phyloP scores from a whole-genome alignment of 2,797 vertebrate species.

The Psittacula echo region DNA sequence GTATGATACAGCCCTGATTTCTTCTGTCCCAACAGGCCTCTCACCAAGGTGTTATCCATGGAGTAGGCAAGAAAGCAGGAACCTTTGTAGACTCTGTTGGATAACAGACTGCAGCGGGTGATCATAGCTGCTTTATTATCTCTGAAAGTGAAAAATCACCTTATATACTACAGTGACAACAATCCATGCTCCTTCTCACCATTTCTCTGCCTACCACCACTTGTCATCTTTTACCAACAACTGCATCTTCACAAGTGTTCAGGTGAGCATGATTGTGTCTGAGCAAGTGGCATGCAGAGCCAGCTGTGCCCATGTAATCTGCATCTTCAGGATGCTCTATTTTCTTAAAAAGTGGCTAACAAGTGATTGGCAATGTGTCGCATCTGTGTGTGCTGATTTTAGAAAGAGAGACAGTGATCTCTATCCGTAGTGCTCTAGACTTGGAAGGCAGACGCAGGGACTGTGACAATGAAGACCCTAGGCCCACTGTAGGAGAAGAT shows the following conservation, averaged over 20 bases:
- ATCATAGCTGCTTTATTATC: background rate
- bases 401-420: background rate
- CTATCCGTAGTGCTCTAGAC: background rate
- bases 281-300: rapidly evolving
- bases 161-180: background rate
- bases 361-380: background rate
- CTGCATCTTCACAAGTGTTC: background rate
- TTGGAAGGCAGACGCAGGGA: too few species aligned
- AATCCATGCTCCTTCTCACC: background rate
- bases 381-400: background rate
- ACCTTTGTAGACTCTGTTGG: background rate
- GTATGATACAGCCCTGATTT: background rate
- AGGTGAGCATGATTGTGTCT: background rate
- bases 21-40: background rate
- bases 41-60: background rate
- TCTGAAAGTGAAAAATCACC: constrained; percentile 3
- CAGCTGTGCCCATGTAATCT: background rate
- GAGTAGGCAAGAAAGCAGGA: background rate
- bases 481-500: too few species aligned
- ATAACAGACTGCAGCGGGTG: rapidly evolving
- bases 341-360: background rate
- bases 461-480: too few species aligned
- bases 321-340: background rate
- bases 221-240: background rate
- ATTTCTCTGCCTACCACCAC: background rate